Percentiles rank a stretch among this genome's conserved stretches.
phyloP scores from a whole-genome alignment of 2,888 invertebrate genomes.

The Coelopa pilipes region DNA sequence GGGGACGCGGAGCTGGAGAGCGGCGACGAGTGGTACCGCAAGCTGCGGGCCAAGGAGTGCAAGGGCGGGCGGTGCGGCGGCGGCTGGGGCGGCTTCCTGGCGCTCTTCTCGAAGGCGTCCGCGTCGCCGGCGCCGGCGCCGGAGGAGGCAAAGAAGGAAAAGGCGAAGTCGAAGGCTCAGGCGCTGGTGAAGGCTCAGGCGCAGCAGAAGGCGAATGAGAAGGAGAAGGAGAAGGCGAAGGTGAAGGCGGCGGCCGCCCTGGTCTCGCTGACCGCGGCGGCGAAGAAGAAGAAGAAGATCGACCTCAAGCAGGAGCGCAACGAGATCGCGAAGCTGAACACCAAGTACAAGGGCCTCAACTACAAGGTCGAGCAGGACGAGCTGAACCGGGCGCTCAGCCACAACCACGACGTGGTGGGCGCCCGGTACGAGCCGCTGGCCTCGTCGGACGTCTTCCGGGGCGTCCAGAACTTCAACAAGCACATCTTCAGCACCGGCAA shows the following conservation, averaged over 20 bases:
- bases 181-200: neutral
- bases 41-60: constrained; percentile 43
- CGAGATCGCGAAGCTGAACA: constrained; percentile 46
- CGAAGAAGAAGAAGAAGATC: constrained; percentile 34
- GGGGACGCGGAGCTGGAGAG: constrained; percentile 17
- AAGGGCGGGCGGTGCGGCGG: neutral
- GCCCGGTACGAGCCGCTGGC: too few relatives aligned
- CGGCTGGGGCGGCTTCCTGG: constrained; percentile 24
- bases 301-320: constrained; percentile 39
- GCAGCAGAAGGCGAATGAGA: constrained; percentile 35
- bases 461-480: neutral
- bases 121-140: too few relatives aligned
- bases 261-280: too few relatives aligned
- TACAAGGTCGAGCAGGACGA: too few relatives aligned
- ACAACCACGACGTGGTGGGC: too few relatives aligned
- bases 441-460: too few relatives aligned
- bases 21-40: constrained; percentile 53
- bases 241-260: constrained; percentile 14
- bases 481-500: constrained; percentile 1
- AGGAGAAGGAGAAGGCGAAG: neutral
- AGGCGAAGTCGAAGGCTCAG: neutral
- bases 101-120: too few relatives aligned
- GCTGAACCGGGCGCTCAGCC: too few relatives aligned
- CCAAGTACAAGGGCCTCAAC: constrained; percentile 44
- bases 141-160: too few relatives aligned